These are phyloP conservation scores for Eulemur albifrons DNA, from an alignment of 2,797 vertebrate species.

Conservation along the genomic window DNA sequence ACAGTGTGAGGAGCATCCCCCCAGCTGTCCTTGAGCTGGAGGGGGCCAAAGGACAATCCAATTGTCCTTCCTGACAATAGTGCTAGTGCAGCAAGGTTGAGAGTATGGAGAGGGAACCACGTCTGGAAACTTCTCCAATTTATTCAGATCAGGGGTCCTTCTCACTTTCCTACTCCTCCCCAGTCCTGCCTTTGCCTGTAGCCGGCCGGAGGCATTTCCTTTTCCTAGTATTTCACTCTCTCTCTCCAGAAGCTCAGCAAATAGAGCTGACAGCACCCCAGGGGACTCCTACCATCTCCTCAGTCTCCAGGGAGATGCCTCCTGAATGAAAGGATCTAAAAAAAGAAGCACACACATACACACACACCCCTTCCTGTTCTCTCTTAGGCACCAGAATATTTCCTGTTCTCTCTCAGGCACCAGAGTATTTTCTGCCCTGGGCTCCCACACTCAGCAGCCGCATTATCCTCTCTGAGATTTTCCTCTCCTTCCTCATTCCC, in stretches of 20 bases:
- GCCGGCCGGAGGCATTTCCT: constrained; percentile 1
- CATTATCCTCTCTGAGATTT: constrained; percentile 24
- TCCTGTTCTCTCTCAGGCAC: constrained; percentile 43
- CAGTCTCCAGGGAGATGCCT: constrained; percentile 71
- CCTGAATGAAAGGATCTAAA: constrained; percentile 66
- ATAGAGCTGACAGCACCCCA: constrained; percentile 32
- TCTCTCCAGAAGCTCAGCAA: constrained; percentile 34
- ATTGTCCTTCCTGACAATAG: background rate
- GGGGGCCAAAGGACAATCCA: background rate
- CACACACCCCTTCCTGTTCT: constrained; percentile 29
- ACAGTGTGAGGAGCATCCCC: background rate
- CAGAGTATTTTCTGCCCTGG: constrained; percentile 54
- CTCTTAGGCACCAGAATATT: constrained; percentile 19
- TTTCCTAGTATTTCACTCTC: background rate
- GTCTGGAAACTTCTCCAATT: background rate
- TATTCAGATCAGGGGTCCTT: background rate
- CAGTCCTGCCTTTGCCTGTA: background rate
- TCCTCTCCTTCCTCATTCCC: constrained; percentile 15
- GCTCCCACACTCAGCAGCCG: constrained; percentile 58
- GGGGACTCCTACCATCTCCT: constrained; percentile 52
- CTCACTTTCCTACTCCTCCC: background rate
- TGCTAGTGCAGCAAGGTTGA: background rate
- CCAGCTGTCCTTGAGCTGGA: background rate
- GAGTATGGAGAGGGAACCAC: background rate
- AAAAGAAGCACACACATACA: constrained; percentile 31